phyloP scores from a whole-genome alignment of 2,113 vertebrate species.

The Oxyruncus cristatus region DNA sequence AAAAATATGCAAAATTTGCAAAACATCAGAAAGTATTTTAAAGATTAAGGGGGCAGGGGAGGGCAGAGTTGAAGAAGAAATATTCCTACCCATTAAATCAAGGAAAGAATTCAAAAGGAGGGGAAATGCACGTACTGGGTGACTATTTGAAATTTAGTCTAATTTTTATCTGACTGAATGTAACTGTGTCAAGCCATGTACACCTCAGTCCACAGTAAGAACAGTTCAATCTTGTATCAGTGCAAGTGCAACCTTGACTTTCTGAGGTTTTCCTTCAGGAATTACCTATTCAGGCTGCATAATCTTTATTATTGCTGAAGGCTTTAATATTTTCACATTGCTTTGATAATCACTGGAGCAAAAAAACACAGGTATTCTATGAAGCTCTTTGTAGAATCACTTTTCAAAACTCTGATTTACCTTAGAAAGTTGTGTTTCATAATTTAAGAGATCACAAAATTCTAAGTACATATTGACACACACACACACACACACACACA shows the following conservation, averaged over 20 bases:
- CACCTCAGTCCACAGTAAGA: neutral
- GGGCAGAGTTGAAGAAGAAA: neutral
- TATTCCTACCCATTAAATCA: neutral
- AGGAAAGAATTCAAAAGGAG: neutral
- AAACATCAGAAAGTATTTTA: neutral
- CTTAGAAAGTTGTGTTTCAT: neutral
- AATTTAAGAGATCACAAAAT: neutral
- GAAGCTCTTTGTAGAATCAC: neutral
- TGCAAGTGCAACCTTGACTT: neutral
- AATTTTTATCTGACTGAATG: neutral
- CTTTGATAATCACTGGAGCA: neutral
- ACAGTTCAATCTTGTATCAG: neutral
- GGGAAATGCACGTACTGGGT: neutral
- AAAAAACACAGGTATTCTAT: neutral
- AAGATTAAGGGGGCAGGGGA: neutral
- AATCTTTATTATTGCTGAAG: neutral
- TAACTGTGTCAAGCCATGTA: neutral
- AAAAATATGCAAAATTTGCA: neutral
- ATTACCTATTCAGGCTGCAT: neutral
- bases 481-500: neutral
- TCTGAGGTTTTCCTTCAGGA: neutral
- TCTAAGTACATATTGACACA: neutral
- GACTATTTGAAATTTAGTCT: neutral
- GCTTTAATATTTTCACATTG: neutral
- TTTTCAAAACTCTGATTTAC: neutral